Conservation (phyloP, 2,113 vertebrate species). For the rat (Rattus norvegicus) region GRCr8 NC_086020.1:61509001-61509500, state of each 20-base stretch:
- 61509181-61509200: no score
- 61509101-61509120: neutral
- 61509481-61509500: neutral
- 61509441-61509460: neutral
- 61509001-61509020: neutral
- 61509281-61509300: neutral
- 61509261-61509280: neutral
- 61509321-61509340: neutral
- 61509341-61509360: accelerated
- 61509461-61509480: neutral
- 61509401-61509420: neutral
- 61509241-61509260: neutral
- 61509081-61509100: neutral
- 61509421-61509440: slow-evolving; percentile 21
- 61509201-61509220: neutral
- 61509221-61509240: neutral
- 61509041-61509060: neutral
- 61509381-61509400: neutral
- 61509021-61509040: neutral
- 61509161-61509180: neutral
- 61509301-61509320: neutral
- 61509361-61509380: neutral
- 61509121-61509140: neutral
- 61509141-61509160: neutral
- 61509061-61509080: neutral